phyloP scores from a whole-genome alignment of 2,888 invertebrate genomes.

The Trachelus iudaicus region DNA sequence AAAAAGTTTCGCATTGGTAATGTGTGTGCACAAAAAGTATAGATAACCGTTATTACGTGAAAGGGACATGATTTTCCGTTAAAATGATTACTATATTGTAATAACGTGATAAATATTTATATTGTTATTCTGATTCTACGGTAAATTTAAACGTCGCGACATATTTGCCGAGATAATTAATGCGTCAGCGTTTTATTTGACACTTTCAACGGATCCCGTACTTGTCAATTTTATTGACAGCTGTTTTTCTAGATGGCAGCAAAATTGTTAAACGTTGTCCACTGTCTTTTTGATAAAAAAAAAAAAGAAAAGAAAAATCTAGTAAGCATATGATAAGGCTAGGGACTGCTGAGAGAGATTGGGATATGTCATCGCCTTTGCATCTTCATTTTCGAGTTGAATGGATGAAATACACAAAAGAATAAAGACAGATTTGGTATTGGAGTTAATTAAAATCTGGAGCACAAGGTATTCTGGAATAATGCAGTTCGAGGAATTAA shows the following conservation, averaged over 20 bases:
- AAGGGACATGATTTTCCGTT: not conserved
- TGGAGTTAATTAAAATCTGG: conserved; percentile 33
- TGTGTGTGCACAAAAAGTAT: not conserved
- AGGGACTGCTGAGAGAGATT: not conserved
- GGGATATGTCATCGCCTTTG: not conserved
- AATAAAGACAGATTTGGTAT: not conserved
- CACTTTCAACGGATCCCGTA: not conserved
- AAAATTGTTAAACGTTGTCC: not conserved
- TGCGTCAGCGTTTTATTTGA: not conserved
- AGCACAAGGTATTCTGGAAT: conserved; percentile 25
- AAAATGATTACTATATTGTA: not conserved
- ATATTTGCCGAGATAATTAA: not conserved
- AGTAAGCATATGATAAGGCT: not conserved
- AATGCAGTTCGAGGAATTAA: conserved; percentile 23
- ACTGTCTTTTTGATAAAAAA: not conserved
- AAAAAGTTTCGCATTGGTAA: not conserved
- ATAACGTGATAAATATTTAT: not conserved
- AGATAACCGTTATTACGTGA: not conserved
- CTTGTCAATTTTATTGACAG: not conserved
- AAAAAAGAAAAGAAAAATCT: not conserved
- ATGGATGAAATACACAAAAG: not conserved
- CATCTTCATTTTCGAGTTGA: not conserved
- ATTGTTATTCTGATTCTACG: not conserved
- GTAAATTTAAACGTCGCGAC: not conserved
- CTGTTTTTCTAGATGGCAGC: not conserved